A percentile compares a stretch with the other conserved stretches of the same genome.
These are phyloP conservation scores for Ischnus inquisitorius DNA, from an alignment of 2,888 invertebrate genomes.

Conservation along the genomic window DNA sequence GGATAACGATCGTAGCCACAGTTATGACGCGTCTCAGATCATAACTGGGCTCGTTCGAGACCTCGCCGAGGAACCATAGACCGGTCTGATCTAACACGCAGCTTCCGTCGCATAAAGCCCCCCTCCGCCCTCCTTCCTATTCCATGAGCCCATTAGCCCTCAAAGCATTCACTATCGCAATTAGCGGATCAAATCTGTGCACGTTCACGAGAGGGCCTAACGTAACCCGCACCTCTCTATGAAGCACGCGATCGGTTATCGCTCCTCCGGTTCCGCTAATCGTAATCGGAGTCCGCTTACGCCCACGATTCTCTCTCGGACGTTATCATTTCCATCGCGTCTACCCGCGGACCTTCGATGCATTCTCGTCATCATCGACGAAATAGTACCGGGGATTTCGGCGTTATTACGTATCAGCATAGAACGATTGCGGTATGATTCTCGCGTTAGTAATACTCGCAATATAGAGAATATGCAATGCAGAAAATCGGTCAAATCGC, in stretches of 20 bases:
- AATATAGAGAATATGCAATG: background rate
- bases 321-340: conserved; percentile 35
- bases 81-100: background rate
- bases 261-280: conserved; percentile 27
- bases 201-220: conserved; percentile 3
- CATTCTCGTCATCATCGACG: conserved; percentile 28
- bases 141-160: background rate
- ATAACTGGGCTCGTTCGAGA: conserved; percentile 29
- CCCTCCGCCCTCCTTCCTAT: background rate
- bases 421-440: background rate
- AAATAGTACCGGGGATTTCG: background rate
- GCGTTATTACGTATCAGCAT: background rate
- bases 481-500: background rate
- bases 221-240: conserved; percentile 4
- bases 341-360: background rate
- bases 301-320: conserved; percentile 5
- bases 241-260: conserved; percentile 25
- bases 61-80: conserved; percentile 44
- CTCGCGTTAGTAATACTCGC: background rate
- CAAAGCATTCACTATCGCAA: conserved; percentile 29
- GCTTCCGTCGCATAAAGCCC: background rate
- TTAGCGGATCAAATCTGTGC: conserved; percentile 37
- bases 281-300: conserved; percentile 43
- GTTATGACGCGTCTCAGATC: background rate
- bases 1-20: background rate